These are phyloP conservation scores for Aradus depressus DNA, from an alignment of 2,888 invertebrate genomes.

Conservation along the genomic window DNA sequence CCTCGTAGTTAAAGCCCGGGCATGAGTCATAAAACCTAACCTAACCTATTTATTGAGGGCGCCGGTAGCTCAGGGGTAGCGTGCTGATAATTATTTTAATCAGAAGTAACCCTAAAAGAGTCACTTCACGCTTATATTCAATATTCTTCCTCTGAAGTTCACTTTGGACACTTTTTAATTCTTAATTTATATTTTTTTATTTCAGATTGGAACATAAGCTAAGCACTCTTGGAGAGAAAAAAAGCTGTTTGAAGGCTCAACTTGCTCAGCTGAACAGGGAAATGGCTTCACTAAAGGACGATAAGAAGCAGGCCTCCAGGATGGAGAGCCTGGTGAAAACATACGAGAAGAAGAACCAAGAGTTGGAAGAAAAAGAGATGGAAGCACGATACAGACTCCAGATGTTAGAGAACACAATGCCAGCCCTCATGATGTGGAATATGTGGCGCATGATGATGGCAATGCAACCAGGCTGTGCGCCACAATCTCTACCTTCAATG, in stretches of 20 bases:
- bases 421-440: constrained; percentile 51
- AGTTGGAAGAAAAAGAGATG: constrained; percentile 42
- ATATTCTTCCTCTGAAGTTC: no score
- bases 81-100: no score
- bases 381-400: constrained; percentile 46
- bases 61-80: no score
- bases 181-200: constrained; percentile 21
- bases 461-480: constrained; percentile 10
- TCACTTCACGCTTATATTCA: no score
- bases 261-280: constrained; percentile 31
- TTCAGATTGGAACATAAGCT: constrained; percentile 35
- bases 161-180: no score
- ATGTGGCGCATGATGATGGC: constrained; percentile 28
- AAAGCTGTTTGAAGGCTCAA: constrained; percentile 34
- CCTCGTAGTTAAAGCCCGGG: no score
- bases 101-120: no score
- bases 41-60: no score
- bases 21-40: no score
- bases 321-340: constrained; percentile 43
- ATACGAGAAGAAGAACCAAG: constrained; percentile 44
- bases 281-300: constrained; percentile 30
- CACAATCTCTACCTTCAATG: background rate
- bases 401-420: constrained; percentile 49
- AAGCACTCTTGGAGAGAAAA: constrained; percentile 34
- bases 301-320: constrained; percentile 31